A percentile compares a stretch with the other conserved stretches of the same genome.
phyloP scores from a whole-genome alignment of 2,797 vertebrate genomes.

The Zalophus californianus region DNA sequence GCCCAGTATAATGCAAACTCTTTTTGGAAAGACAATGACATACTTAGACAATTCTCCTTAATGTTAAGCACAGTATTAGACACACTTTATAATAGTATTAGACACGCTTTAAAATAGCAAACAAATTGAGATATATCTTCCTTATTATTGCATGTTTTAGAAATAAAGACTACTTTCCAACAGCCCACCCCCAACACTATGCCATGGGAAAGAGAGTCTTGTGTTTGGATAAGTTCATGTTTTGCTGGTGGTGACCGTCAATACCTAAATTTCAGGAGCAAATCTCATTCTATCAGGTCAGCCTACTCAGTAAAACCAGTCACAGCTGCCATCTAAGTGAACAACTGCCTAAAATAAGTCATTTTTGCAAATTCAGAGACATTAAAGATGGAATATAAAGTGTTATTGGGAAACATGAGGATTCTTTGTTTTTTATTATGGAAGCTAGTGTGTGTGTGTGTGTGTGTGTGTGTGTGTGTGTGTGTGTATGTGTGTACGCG shows the following conservation, averaged over 20 bases:
- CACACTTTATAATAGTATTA: background rate
- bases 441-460: background rate
- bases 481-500: background rate
- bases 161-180: background rate
- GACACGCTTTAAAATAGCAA: background rate
- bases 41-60: background rate
- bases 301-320: background rate
- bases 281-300: background rate
- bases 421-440: background rate
- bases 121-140: background rate
- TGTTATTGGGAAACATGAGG: background rate
- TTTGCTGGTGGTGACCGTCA: background rate
- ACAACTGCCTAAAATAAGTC: background rate
- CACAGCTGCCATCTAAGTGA: background rate
- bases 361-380: background rate
- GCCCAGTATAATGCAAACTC: background rate
- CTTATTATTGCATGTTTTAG: background rate
- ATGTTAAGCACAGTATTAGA: background rate
- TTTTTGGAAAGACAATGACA: background rate
- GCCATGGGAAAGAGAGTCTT: background rate
- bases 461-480: background rate
- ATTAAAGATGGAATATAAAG: background rate
- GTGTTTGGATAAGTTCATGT: background rate
- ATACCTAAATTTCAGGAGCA: background rate
- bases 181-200: too few species aligned